Conservation (phyloP, 1,140 invertebrate genomes). For the Drosophila eugracilis region DNA sequence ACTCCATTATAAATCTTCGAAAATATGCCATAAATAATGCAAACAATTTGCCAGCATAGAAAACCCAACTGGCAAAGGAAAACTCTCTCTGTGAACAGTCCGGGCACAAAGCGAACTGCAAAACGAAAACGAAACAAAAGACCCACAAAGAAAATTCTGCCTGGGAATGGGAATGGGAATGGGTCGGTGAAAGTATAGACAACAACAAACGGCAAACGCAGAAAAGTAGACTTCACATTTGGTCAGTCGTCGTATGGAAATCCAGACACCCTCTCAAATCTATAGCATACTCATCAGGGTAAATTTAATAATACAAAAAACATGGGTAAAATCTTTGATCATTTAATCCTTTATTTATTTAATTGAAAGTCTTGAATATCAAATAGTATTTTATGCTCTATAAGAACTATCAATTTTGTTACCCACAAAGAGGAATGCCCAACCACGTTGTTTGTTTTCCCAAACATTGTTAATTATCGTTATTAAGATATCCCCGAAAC, state of each 20-base stretch:
- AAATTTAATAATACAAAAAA: too few relatives aligned
- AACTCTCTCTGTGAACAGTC: conserved; percentile 38
- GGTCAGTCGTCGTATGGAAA: neutral
- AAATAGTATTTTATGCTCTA: too few relatives aligned
- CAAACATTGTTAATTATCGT: too few relatives aligned
- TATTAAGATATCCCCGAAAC: too few relatives aligned
- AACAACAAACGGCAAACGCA: conserved; percentile 54
- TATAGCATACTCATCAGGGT: too few relatives aligned
- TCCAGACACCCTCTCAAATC: neutral
- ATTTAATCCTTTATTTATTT: too few relatives aligned
- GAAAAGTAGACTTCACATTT: conserved; percentile 32
- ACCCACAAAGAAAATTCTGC: conserved; percentile 31
- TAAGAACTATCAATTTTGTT: neutral
- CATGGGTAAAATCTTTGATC: too few relatives aligned
- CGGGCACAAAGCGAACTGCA: conserved; percentile 33
- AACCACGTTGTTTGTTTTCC: too few relatives aligned
- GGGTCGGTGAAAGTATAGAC: conserved; percentile 9
- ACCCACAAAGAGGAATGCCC: too few relatives aligned
- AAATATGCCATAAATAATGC: conserved; percentile 80
- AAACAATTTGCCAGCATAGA: conserved; percentile 71
- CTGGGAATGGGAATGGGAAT: conserved; percentile 6
- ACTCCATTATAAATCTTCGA: conserved; percentile 81
- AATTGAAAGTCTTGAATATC: too few relatives aligned
- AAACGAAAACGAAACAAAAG: conserved; percentile 59
- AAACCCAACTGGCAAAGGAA: conserved; percentile 58